These are phyloP conservation scores for Mycetomoellerius zeteki DNA, from an alignment of 1,140 invertebrate species.

Conservation along the genomic window DNA sequence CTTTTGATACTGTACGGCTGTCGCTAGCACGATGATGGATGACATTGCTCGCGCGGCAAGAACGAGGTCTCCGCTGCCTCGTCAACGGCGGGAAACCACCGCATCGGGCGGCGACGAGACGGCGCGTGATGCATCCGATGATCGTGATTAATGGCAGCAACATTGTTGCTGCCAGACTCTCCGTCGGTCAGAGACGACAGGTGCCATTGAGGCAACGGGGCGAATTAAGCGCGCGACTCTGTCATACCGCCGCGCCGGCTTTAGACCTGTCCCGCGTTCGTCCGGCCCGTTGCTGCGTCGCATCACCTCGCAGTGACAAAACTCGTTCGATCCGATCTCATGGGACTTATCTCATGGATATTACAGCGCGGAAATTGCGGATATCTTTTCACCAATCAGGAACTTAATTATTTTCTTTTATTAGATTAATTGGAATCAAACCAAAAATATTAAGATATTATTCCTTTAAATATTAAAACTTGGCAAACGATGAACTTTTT, in stretches of 20 bases:
- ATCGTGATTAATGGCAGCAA: slow-evolving; percentile 61
- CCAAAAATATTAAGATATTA: neutral
- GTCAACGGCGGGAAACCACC: slow-evolving; percentile 43
- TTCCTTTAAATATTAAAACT: neutral
- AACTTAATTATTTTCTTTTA: neutral
- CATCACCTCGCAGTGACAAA: slow-evolving; percentile 14
- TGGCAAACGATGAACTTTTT: neutral
- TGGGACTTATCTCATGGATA: neutral
- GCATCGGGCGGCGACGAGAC: slow-evolving; percentile 33
- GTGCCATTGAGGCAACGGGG: slow-evolving; percentile 45
- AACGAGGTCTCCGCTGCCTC: neutral
- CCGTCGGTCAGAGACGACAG: slow-evolving; percentile 40
- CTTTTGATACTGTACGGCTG: slow-evolving; percentile 62
- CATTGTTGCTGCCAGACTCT: slow-evolving; percentile 27
- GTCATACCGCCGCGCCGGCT: neutral
- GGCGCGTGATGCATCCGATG: slow-evolving; percentile 45
- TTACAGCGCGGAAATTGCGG: neutral
- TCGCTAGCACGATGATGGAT: slow-evolving; percentile 62
- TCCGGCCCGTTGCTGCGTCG: neutral
- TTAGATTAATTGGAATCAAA: neutral
- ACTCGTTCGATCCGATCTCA: slow-evolving; percentile 16
- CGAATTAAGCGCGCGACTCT: slow-evolving; percentile 34
- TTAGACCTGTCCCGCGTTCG: neutral
- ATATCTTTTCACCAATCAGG: neutral
- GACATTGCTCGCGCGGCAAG: slow-evolving; percentile 28